Base-by-base conservation (phyloP, 2,888 invertebrate species). In the Acleris cristana region DNA sequence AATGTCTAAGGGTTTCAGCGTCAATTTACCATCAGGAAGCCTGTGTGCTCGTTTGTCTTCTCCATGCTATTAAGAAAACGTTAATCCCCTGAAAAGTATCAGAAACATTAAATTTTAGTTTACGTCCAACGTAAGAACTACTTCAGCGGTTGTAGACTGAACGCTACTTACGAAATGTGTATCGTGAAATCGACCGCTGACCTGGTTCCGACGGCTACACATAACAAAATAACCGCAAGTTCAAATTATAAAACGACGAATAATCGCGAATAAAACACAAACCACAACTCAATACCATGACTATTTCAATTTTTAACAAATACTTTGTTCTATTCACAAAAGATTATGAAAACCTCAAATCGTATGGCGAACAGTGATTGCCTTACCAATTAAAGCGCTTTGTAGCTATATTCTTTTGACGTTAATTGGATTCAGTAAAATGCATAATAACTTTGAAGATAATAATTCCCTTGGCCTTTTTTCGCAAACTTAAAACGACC, bases 171-270 rank as follows among this genome's bases (percentile, higher is more conserved):
- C 77, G 78, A 85, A 88, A 86, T 83, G 73, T 74, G 61, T 80
- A 79, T 83, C 85, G 82, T 83, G 85, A 87, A 87, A 86, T 86
- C 84, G 79, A 60, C 66, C 71, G 69, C 68, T 72, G 70, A 71
- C 72, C 73, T 71, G 70, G 68, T 71, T 70, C 69, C 65, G 54
- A 64, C 57, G 49, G 66, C 67, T 64, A 68, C 64, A 63, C 55
- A 59, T 65, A 71, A 52, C 69, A 55, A 59, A 69, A 40, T 54
- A 60, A 61, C 65, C 61, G 53, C 57, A 65, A 69, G 40, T 57
- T 21, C 56, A 49, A 58, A 67, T 56, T 56, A 57, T 62, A 67
- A 63, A 54, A 63, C 52, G 61, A 67, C 34, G 30, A 52, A 26
- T 65, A 49, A 63, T 62, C 56, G 34, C 48, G 57, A 49, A 40